Percentiles rank a stretch among this genome's conserved stretches.
phyloP scores from a whole-genome alignment of 2,888 invertebrate genomes.

The Lasioglossum villosulum region DNA sequence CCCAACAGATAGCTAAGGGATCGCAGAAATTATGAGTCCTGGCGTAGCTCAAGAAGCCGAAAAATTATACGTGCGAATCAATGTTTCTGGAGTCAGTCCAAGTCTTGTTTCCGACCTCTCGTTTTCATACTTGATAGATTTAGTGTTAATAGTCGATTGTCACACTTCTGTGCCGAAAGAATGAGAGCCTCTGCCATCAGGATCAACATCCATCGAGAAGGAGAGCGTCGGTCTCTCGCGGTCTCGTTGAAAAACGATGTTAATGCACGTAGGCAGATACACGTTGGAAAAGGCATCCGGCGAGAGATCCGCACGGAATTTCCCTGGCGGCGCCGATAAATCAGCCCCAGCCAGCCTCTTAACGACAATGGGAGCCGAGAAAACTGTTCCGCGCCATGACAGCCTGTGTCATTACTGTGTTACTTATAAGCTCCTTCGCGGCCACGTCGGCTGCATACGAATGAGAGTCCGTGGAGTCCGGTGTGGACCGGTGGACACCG shows the following conservation, averaged over 20 bases:
- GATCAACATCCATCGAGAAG: not conserved
- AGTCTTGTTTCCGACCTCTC: not conserved
- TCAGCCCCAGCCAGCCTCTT: conserved; percentile 63
- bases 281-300: conserved; percentile 43
- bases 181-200: not conserved
- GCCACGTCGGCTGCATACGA: conserved; percentile 76
- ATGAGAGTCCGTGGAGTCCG: conserved; percentile 57
- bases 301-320: conserved; percentile 68
- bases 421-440: conserved; percentile 79
- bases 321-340: conserved; percentile 75
- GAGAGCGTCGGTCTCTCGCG: not conserved
- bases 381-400: conserved; percentile 79
- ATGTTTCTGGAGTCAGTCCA: not conserved
- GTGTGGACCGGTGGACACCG: conserved; percentile 29
- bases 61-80: not conserved
- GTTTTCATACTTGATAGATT: too few relatives aligned
- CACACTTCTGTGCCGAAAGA: not conserved
- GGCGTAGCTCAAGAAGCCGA: not conserved
- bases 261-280: conserved; percentile 55
- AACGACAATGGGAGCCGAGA: conserved; percentile 78
- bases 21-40: conserved; percentile 32
- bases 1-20: conserved; percentile 26
- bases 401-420: conserved; percentile 81
- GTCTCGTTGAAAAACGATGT: conserved; percentile 27
- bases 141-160: too few relatives aligned